Base-by-base conservation (phyloP, 2,888 invertebrate species). In the Amphipoea lucens region DNA sequence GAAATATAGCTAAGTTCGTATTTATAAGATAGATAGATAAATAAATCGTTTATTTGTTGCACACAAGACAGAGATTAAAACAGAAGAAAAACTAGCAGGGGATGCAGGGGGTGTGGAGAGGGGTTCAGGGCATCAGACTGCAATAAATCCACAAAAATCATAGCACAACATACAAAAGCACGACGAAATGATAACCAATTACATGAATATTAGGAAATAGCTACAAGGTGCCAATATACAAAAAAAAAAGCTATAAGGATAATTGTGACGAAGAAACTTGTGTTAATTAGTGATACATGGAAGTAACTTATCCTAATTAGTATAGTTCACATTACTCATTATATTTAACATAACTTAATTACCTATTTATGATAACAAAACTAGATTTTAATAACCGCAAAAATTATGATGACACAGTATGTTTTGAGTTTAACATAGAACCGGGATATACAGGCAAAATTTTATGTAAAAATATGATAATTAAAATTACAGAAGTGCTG, bases 291-390 rank as follows among this genome's bases (percentile, higher is more conserved):
- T 79, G 48, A 72, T 65, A 79, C 72, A 57, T 45, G 51, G 68
- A 79, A 79, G 17, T 73, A 51, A 65, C 29, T 57, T 71, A 5
- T 45, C 54, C 51, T 70, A 62, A 84, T 79, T 42, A 68, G 54
- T 74, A 66, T 69, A 29, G 14, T 79, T 23, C 29, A 45, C 54
- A 72, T 73, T 68, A 42, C 14, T 65, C 60, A 65, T 78, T 69
- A 65, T 23, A 29, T 23, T 68, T 57, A 36, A 20, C n/a, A 42
- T 17, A 48, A 36, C 23, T 36, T 48, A 36, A 66, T 78, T 54
- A 70, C 20, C 12, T 51, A 23, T 42, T 29, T 23, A 48, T 48
- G 23, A 40, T 23, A 48, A n/a, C 20, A 23, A 60, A 72, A 23
- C 17, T 17, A 48, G 14, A 2, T 60, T 54, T 29, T 69, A 29